Evolutionary conservation across 2,113 vertebrate genomes (phyloP), one percentile per base, ranked within the genome.

Genomic region (Sinocyclocheilus anshuiensis): DNA sequence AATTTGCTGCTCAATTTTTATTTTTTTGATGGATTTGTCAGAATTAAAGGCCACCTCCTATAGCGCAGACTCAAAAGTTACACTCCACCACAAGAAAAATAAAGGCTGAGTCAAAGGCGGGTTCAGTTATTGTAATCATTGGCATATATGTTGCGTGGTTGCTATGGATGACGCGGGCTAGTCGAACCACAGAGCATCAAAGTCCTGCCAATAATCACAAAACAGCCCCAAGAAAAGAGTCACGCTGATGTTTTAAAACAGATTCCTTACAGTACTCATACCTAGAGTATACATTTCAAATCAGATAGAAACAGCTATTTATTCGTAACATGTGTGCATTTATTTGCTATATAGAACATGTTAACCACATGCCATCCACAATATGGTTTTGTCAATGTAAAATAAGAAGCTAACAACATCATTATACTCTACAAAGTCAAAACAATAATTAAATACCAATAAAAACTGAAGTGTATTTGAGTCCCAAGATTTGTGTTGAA

Each of bases 171-270:
- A 87, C 71, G 77, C 24, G 76, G 74, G 45, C 24, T 53, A 24
- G 59, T 53, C 75, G 15, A 83, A 88, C 87, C 87, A 77, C 72
- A 80, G 42, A 83, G 87, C 79, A 50, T 77, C 72, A 3, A 48
- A 77, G 71, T 83, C 29, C 78, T 77, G 87, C 87, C 87, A 88
- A 86, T 81, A 83, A 83, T 88, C 79, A 88, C 87, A 84, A 81
- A 84, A 83, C 75, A 6, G 55, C 84, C 50, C 69, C 50, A 59
- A 63, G 8, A 85, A 84, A 85, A 65, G 9, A 81, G 77, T 33
- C 83, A 36, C 20, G 8, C 45, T 16, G 72, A 80, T 83, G 53
- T 59, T 65, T 29, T n/a, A 50, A 86, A 83, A 82, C 36, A 61
- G 71, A 82, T 77, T 61, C 9, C 55, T 45, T 85, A 48, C 24